Evolutionary conservation across 2,888 invertebrate genomes (phyloP).

Genomic region (Esperia sulphurella): DNA sequence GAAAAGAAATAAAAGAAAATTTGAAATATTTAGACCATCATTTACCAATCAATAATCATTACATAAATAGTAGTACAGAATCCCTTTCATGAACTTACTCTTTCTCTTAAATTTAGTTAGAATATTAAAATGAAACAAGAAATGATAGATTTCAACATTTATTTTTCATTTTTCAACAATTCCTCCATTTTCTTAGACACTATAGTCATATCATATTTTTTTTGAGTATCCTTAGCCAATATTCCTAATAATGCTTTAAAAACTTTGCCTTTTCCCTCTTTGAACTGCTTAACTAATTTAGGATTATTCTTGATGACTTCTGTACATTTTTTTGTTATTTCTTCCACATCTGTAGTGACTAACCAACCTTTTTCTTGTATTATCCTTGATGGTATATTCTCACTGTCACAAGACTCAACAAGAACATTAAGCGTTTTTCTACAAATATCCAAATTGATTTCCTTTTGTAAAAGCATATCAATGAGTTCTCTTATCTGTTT

Average conservation of each 20-base stretch:
- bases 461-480: conserved; percentile 77
- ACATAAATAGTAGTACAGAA: no score
- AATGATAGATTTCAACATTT: conserved; percentile 6
- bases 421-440: conserved; percentile 59
- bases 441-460: conserved; percentile 81
- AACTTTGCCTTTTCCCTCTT: conserved; percentile 84
- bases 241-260: conserved; percentile 82
- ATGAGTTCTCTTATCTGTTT: conserved; percentile 81
- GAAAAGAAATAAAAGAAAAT: no score
- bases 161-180: conserved; percentile 73
- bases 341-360: conserved; percentile 80
- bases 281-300: conserved; percentile 82
- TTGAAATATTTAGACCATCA: no score
- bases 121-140: conserved; percentile 2
- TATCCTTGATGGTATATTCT: conserved; percentile 59
- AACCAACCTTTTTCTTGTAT: conserved; percentile 81
- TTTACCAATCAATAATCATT: no score
- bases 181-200: conserved; percentile 81
- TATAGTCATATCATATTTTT: conserved; percentile 83
- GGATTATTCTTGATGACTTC: conserved; percentile 82
- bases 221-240: conserved; percentile 78
- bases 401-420: conserved; percentile 35
- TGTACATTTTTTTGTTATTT: conserved; percentile 80
- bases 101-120: not conserved
- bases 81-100: no score